Base-by-base conservation (phyloP, 2,797 vertebrate species). In the Trachurus trachurus region DNA sequence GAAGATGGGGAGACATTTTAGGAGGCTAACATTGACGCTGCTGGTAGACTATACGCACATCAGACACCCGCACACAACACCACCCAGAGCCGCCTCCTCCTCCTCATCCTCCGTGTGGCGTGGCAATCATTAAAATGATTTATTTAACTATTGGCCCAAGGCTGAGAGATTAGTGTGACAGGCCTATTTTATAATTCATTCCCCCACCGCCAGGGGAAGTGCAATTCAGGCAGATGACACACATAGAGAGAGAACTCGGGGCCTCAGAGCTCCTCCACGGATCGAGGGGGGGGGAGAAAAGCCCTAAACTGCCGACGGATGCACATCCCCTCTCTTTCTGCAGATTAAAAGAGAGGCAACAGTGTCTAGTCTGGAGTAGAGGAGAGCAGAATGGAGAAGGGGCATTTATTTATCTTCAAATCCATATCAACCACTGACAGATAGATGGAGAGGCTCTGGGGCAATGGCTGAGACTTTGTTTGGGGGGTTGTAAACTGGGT, bases 151-250 rank as follows among this genome's bases (percentile, higher is more conserved):
- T 89, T 87, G 86, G 89, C 88, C 90, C 87, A 82, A 85, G 91
- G 94, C 94, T 93, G 90, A 92, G 83, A 94, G 92, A 93, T 94
- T 93, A 90, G 87, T 93, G 87, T 94, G 94, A 95, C 91, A 96
- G 95, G 80, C 81, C 86, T 92, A 93, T 89, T 95, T 90, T 89
- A 93, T 95, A 95, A 94, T 94, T 95, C 92, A 96, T 94, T 91
- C 91, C 91, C 81, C 90, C 85, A 78, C 90, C 67, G 76, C 91
- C 89, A 91, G 85, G 90, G 90, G 87, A 95, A 94, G 88, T 82
- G 92, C 90, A 88, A 87, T 90, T 93, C 79, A 93, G 87, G 84
- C 82, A 93, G 87, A 71, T 84, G 83, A 92, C 87, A 93, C 93
- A 92, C 94, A 93, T 84, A 94, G 6, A 67, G 84, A 64, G 87